Evolutionary conservation across 2,797 vertebrate genomes (phyloP), one percentile per base, ranked within the genome.

Genomic region (Gallinago stenura): DNA sequence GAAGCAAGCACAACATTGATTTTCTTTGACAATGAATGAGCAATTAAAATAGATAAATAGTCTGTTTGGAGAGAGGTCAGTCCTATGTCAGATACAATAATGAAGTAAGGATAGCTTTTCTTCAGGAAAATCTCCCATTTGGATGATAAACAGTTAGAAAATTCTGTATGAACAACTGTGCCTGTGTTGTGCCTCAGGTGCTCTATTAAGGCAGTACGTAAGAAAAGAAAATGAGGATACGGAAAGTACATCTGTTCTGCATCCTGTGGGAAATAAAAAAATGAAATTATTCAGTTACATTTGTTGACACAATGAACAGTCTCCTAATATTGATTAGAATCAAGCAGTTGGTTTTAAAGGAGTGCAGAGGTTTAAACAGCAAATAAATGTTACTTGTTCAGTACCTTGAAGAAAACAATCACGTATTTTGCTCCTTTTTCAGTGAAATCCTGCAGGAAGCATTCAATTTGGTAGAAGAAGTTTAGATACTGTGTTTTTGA

Each of bases 391-490:
- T 39, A 53, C 6, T 91, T 73, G 31, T 72, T 75, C 51, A 41
- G 18, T 95, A 97, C 96, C 96, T 96, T 96, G 72, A 97, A 97
- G 80, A 97, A 97, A 66, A 92, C 83, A 69, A 97, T 75, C 12
- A 95, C 17, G 13, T 96, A 97, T 82, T 82, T 97, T 84, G 96
- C 96, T 94, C 97, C 97, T 64, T 96, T 97, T 89, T 96, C 81
- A 77, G 89, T 95, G 51, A 97, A 96, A 89, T 97, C 95, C 37
- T 94, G 69, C 50, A 97, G 85, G 77, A 96, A 97, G 51, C 73
- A 82, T 90, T 97, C 97, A 18, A 95, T 80, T 69, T 69, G 79
- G 70, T 97, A 97, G 85, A 97, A 96, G 64, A 96, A 97, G 50
- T 93, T 91, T 70, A 97, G 93, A 89, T 69, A 92, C 3, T 96